Conservation (phyloP, 1,140 invertebrate genomes). For the Drosophila miranda region DNA sequence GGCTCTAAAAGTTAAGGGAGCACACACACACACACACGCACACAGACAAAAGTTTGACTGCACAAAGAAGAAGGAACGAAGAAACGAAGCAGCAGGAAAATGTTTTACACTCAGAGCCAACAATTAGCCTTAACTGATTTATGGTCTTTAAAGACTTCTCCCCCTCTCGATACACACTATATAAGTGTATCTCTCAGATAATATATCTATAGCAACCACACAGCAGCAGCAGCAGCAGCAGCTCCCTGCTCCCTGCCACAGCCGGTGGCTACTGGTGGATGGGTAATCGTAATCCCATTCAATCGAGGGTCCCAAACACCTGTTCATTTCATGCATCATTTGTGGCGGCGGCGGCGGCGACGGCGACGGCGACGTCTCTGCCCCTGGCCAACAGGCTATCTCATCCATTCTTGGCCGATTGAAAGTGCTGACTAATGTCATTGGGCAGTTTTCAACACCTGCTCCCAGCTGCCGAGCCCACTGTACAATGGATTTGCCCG, state of each 20-base stretch:
- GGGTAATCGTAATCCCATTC: conserved; percentile 51
- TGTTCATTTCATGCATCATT: conserved; percentile 68
- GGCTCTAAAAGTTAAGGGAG: conserved; percentile 23
- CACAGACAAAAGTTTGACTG: conserved; percentile 8
- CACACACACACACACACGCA: conserved; percentile 4
- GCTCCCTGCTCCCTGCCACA: too few species aligned
- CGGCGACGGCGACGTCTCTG: background rate
- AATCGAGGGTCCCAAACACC: conserved; percentile 46
- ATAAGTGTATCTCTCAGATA: conserved; percentile 2
- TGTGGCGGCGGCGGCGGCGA: conserved; percentile 4
- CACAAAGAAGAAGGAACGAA: background rate
- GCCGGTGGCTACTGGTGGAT: background rate
- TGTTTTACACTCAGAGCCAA: conserved; percentile 13
- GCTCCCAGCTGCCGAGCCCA: conserved; percentile 55
- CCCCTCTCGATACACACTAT: conserved; percentile 9
- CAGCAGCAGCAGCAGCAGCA: too few species aligned
- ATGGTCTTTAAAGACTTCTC: conserved; percentile 37
- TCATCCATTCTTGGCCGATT: conserved; percentile 5
- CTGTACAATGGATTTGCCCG: conserved; percentile 33
- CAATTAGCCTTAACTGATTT: conserved; percentile 52
- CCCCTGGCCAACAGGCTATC: conserved; percentile 4
- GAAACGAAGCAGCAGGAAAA: background rate
- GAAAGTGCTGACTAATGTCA: conserved; percentile 62
- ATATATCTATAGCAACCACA: conserved; percentile 23
- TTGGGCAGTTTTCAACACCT: conserved; percentile 71